phyloP scores from a whole-genome alignment of 2,113 vertebrate genomes.

The Lycocorax pyrrhopterus region DNA sequence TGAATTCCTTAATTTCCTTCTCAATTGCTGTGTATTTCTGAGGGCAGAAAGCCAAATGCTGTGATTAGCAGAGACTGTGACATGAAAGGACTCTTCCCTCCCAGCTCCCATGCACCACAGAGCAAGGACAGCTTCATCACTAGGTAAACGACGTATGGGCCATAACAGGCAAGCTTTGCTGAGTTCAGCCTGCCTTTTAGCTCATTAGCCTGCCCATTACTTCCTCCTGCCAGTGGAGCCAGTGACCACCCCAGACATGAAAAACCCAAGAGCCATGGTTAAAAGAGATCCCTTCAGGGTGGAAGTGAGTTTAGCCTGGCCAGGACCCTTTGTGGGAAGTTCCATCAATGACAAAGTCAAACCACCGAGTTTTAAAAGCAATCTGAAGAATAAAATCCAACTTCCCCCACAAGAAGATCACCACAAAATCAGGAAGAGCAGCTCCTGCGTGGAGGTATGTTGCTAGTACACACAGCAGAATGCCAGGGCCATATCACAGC shows the following conservation, averaged over 20 bases:
- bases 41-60: background rate
- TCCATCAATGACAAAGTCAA: background rate
- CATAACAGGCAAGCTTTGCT: background rate
- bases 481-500: background rate
- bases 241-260: background rate
- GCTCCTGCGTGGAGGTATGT: background rate
- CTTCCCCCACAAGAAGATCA: background rate
- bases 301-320: background rate
- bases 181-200: background rate
- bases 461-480: background rate
- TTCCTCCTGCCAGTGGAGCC: background rate
- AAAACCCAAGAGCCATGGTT: background rate
- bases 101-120: background rate
- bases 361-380: background rate
- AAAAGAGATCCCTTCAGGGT: background rate
- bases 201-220: background rate
- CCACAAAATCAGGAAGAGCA: background rate
- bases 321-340: background rate
- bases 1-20: conserved; percentile 45
- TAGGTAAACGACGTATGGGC: background rate
- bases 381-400: background rate
- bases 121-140: background rate
- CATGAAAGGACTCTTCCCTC: background rate
- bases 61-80: background rate
- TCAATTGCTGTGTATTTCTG: conserved; percentile 50